Conservation (phyloP, 2,888 invertebrate species). For the Orthosia cruda region DNA sequence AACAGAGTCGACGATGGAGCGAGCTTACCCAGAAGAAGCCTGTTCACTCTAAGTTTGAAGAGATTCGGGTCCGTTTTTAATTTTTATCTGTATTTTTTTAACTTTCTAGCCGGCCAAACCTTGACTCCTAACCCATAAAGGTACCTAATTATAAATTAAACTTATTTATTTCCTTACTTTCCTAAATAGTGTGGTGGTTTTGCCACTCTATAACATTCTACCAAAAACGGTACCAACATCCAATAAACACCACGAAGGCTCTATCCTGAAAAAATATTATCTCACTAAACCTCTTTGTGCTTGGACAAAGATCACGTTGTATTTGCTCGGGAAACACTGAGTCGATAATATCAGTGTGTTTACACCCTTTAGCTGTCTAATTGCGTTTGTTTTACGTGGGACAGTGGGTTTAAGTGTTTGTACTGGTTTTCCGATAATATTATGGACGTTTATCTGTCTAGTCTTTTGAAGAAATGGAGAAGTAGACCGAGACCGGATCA, state of each 20-base stretch:
- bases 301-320: slow-evolving; percentile 80
- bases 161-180: not conserved
- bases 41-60: too few species aligned
- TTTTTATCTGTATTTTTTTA: too few species aligned
- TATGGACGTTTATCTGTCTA: not conserved
- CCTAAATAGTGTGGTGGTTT: not conserved
- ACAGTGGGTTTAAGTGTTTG: slow-evolving; percentile 37
- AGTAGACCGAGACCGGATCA: too few species aligned
- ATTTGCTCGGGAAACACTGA: slow-evolving; percentile 74
- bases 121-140: too few species aligned
- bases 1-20: too few species aligned
- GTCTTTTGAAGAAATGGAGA: too few species aligned
- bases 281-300: slow-evolving; percentile 70
- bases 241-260: slow-evolving; percentile 49
- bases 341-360: slow-evolving; percentile 74
- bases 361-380: slow-evolving; percentile 75
- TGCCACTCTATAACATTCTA: not conserved
- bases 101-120: too few species aligned
- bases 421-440: slow-evolving; percentile 17
- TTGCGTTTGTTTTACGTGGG: slow-evolving; percentile 82
- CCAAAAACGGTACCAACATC: slow-evolving; percentile 5
- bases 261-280: slow-evolving; percentile 82
- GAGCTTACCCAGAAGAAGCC: too few species aligned
- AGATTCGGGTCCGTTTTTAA: too few species aligned
- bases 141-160: too few species aligned